phyloP scores from a whole-genome alignment of 2,797 vertebrate species.

The Onychomys arenicola region DNA sequence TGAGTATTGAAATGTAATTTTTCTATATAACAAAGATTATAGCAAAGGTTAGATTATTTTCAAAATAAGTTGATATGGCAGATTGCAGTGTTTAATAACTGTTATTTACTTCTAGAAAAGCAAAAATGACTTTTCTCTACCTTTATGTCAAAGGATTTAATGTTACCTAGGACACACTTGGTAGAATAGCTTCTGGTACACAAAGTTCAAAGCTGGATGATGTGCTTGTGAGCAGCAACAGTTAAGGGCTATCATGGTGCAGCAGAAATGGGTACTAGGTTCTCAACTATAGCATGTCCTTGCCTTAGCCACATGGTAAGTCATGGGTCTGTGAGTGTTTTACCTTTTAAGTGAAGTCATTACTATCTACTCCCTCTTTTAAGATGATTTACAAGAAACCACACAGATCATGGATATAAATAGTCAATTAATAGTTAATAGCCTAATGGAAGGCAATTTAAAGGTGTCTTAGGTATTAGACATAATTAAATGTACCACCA shows the following conservation, averaged over 20 bases:
- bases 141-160: not conserved
- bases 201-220: not conserved
- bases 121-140: slow-evolving; percentile 26
- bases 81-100: not conserved
- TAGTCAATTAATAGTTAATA: not conserved
- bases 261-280: not conserved
- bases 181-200: not conserved
- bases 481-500: not conserved
- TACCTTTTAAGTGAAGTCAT: not conserved
- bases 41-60: slow-evolving; percentile 9
- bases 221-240: not conserved
- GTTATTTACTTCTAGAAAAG: not conserved
- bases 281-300: not conserved
- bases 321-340: not conserved
- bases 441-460: not conserved
- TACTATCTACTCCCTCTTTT: not conserved
- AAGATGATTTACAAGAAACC: not conserved
- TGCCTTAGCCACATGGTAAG: not conserved
- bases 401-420: not conserved
- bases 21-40: not conserved
- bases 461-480: slow-evolving; percentile 8
- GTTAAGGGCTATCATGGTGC: not conserved
- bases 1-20: slow-evolving; percentile 13
- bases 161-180: not conserved
- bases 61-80: slow-evolving; percentile 14